phyloP scores from a whole-genome alignment of 92 coral and sea anemone genomes.

The Porites lobata region DNA sequence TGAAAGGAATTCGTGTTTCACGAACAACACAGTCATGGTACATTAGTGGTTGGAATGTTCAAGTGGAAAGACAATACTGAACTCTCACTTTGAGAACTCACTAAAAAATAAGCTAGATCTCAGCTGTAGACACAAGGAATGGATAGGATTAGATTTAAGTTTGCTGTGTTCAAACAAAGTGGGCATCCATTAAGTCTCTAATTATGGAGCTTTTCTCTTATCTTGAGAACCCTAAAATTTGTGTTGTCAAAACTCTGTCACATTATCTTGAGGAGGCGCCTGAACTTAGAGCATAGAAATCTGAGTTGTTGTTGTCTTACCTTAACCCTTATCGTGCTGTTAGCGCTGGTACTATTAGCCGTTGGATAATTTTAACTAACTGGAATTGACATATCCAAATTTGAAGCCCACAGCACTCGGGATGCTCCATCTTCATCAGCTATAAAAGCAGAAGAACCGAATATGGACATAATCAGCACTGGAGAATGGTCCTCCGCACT shows the following conservation, averaged over 20 bases:
- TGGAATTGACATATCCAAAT: conserved; percentile 33
- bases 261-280: background rate
- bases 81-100: conserved; percentile 16
- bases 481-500: conserved; percentile 49
- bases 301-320: conserved; percentile 15
- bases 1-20: background rate
- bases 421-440: conserved; percentile 62
- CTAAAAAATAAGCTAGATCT: conserved; percentile 22
- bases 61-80: conserved; percentile 5
- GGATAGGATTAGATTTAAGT: background rate
- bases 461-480: conserved; percentile 25
- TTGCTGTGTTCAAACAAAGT: conserved; percentile 37
- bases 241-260: conserved; percentile 30
- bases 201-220: conserved; percentile 31
- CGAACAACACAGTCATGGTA: conserved; percentile 13
- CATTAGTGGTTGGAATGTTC: conserved; percentile 15
- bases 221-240: conserved; percentile 20
- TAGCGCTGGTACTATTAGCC: conserved; percentile 42
- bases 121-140: background rate
- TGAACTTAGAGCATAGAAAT: conserved; percentile 27
- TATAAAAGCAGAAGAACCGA: conserved; percentile 49
- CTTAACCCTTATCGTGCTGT: conserved; percentile 24
- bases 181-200: conserved; percentile 45
- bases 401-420: conserved; percentile 45
- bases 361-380: conserved; percentile 31